Conservation (phyloP, 2,113 vertebrate genomes). For the Megalops atlanticus region DNA sequence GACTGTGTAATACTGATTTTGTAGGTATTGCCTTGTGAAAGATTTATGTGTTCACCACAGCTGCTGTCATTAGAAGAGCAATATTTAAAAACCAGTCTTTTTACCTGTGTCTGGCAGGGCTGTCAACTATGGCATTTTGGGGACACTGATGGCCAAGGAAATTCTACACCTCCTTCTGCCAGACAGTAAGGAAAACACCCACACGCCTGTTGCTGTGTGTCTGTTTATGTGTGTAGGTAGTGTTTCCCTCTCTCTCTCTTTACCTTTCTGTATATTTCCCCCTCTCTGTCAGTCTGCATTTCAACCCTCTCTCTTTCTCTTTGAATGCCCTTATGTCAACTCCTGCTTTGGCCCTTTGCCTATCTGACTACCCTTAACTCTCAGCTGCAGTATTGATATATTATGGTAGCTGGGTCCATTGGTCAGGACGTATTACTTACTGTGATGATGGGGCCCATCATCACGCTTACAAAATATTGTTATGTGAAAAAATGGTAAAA, state of each 20-base stretch:
- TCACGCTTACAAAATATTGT: too few species aligned
- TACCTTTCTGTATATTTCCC: background rate
- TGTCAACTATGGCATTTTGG: constrained; percentile 67
- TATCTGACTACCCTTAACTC: background rate
- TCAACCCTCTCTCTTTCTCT: background rate
- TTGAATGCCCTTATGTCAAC: background rate
- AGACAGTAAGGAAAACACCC: constrained; percentile 59
- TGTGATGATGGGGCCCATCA: too few species aligned
- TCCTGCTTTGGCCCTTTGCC: background rate
- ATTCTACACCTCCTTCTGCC: constrained; percentile 68
- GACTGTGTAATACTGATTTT: background rate
- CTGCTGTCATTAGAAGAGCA: background rate
- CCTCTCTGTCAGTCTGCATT: background rate
- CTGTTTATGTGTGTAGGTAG: constrained; percentile 7
- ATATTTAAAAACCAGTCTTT: constrained; percentile 7
- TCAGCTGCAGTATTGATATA: background rate
- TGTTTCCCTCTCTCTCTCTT: constrained; percentile 18
- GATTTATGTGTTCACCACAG: background rate
- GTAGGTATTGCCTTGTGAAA: background rate
- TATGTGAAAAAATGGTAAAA: too few species aligned
- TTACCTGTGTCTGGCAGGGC: constrained; percentile 57
- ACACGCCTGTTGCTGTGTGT: background rate
- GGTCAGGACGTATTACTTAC: background rate
- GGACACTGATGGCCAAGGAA: constrained; percentile 70
- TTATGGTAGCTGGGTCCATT: background rate